These are phyloP conservation scores for Dorcus parallelipipedus DNA, from an alignment of 2,888 invertebrate species.

Conservation along the genomic window DNA sequence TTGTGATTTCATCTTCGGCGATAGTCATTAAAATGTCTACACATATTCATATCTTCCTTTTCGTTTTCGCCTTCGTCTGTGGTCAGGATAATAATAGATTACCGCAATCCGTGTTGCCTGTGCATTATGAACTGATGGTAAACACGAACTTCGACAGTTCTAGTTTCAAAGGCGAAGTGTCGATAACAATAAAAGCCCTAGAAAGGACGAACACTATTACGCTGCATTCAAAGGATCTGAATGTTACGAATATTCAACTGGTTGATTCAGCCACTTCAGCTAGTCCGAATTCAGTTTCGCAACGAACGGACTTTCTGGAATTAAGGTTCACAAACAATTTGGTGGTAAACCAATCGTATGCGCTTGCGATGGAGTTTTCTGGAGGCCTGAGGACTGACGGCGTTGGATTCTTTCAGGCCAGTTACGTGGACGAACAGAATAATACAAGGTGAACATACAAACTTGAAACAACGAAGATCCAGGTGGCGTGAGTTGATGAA, in stretches of 20 bases:
- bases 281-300: neutral
- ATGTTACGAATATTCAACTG: too few relatives aligned
- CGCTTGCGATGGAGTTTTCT: slow-evolving; percentile 4
- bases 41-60: too few relatives aligned
- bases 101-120: slow-evolving; percentile 15
- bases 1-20: too few relatives aligned
- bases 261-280: too few relatives aligned
- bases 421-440: slow-evolving; percentile 2
- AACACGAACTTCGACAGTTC: slow-evolving; percentile 5
- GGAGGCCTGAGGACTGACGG: neutral
- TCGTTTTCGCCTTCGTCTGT: too few relatives aligned
- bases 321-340: neutral
- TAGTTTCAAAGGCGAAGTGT: slow-evolving; percentile 16
- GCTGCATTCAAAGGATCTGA: slow-evolving; percentile 11
- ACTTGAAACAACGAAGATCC: too few relatives aligned
- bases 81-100: slow-evolving; percentile 2
- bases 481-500: too few relatives aligned
- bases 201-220: slow-evolving; percentile 10
- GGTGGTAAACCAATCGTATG: neutral
- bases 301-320: slow-evolving; percentile 7
- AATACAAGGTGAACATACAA: neutral
- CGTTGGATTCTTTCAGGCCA: slow-evolving; percentile 12
- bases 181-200: slow-evolving; percentile 10
- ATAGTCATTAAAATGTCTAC: too few relatives aligned
- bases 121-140: slow-evolving; percentile 14